Base-by-base conservation (phyloP, 2,888 invertebrate genomes). In the Diadromus collaris region DNA sequence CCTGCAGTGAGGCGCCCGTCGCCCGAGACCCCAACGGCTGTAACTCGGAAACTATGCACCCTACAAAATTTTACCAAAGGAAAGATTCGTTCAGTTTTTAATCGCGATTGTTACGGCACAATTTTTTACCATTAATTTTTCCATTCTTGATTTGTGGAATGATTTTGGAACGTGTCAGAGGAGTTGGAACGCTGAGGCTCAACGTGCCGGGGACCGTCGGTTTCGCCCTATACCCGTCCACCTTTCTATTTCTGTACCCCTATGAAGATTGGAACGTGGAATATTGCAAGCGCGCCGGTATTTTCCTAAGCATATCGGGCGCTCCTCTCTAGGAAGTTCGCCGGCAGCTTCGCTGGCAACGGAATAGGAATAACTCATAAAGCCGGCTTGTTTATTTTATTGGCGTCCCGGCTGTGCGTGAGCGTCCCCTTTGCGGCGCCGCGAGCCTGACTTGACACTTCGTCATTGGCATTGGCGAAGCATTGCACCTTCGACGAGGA, bases 341-440 rank as follows among this genome's bases (percentile, higher is more conserved):
- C 48, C 72, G 46, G 64, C 46, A 27, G 41, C 32, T 32, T 9
- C 61, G 60, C 51, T 44, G 56, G 16, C 48, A 34, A 27, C 6
- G 9, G 19, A 19, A 34, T 68, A 56, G 41, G 51, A 64, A 79
- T 79, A 79, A 81, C 79, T 82, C 82, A 81, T 82, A 79, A 82
- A 82, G 70, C 70, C 69, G 68, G 64, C 76, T 81, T 81, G 79
- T 79, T 82, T 81, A 79, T 82, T 82, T 82, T 81, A 81, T 82
- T 81, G 82, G 70, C 65, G 63, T 73, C 29, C 46, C 27, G 65
- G 34, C 63, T 60, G 48, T 58, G 71, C 34, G 61, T 44, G 21
- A 44, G 32, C 21, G 38, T 63, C 41, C 65, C 76, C 68, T 76
- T 64, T 75, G 76, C 72, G 27, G 51, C 58, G 71, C 65, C 73